Base-by-base conservation (phyloP, 35 echinoderm and acorn worm genomes). In the Diadema setosum region DNA sequence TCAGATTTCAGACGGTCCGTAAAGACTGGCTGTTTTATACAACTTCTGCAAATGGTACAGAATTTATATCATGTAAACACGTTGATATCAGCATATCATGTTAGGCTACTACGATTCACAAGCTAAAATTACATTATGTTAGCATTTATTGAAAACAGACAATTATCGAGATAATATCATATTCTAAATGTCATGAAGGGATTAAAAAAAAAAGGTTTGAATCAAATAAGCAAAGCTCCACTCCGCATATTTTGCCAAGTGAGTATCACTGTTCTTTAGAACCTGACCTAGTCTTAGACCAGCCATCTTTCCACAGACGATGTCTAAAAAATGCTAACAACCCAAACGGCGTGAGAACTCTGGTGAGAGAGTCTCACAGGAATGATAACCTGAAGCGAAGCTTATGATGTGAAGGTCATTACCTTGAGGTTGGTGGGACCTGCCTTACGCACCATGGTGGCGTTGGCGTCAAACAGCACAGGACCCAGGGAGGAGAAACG, bases 371-470 rank as follows among this genome's bases (percentile, higher is more conserved):
- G n/a, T n/a, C n/a, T n/a, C n/a, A n/a, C n/a, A n/a, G n/a, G n/a
- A n/a, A n/a, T n/a, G n/a, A n/a, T n/a, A n/a, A n/a, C n/a, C n/a
- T n/a, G n/a, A n/a, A n/a, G n/a, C n/a, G n/a, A n/a, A n/a, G n/a
- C n/a, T n/a, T n/a, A n/a, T n/a, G n/a, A n/a, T n/a, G n/a, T n/a
- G 48, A 9, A n/a, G 9, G 9, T 52, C 48, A 44, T 75, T 87
- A 87, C 85, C 85, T 87, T 87, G 23, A 87, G 35, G 39, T 87
- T 87, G 65, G 85, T 87, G 5, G 85, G 85, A 74, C 85, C 85
- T 5, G 85, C 85, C 44, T 87, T 87, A 36, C 85, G 61, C 65
- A 87, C 85, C 85, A 87, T 87, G 85, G 64, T 44, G 23, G 35
- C 82, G 26, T 25, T 20, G n/a, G n/a, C n/a, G n/a, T n/a, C n/a